Conservation (phyloP, 2,797 vertebrate genomes). For the Serranus cabrilla region DNA sequence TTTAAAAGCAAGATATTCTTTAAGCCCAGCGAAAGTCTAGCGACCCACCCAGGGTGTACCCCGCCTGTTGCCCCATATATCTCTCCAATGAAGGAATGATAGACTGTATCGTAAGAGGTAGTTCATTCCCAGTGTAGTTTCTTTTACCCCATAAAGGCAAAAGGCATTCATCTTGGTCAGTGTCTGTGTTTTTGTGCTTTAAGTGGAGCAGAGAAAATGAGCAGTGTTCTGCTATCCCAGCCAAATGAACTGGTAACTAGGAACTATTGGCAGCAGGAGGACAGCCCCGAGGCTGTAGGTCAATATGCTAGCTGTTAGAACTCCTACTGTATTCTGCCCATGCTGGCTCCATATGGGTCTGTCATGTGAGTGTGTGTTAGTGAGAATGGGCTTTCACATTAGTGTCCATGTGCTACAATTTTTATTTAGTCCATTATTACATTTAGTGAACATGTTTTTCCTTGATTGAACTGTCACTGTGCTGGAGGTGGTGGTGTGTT, state of each 20-base stretch:
- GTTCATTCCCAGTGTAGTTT: not conserved
- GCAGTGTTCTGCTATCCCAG: conserved; percentile 22
- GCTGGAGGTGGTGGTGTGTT: conserved; percentile 97
- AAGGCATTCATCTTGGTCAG: conserved; percentile 14
- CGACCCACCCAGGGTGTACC: too few species aligned
- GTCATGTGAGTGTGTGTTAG: conserved; percentile 18
- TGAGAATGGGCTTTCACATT: conserved; percentile 2
- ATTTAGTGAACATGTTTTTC: conserved; percentile 48
- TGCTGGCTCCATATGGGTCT: conserved; percentile 3
- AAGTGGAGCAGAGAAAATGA: conserved; percentile 59
- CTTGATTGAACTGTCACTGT: conserved; percentile 88
- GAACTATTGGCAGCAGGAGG: conserved; percentile 56
- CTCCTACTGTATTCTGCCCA: conserved; percentile 13
- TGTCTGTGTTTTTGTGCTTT: conserved; percentile 32
- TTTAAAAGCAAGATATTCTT: conserved; percentile 8
- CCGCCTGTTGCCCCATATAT: too few species aligned
- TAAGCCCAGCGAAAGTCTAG: not conserved
- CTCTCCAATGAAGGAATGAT: too few species aligned
- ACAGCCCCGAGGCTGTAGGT: conserved; percentile 59
- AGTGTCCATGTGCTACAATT: not conserved
- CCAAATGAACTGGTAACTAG: conserved; percentile 64
- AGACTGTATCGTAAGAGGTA: not conserved
- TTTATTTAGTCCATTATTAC: not conserved
- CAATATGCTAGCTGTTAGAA: conserved; percentile 52
- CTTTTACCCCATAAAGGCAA: conserved; percentile 11